Base-by-base conservation (phyloP, 2,888 invertebrate species). In the Hemicrepidius hirtus region DNA sequence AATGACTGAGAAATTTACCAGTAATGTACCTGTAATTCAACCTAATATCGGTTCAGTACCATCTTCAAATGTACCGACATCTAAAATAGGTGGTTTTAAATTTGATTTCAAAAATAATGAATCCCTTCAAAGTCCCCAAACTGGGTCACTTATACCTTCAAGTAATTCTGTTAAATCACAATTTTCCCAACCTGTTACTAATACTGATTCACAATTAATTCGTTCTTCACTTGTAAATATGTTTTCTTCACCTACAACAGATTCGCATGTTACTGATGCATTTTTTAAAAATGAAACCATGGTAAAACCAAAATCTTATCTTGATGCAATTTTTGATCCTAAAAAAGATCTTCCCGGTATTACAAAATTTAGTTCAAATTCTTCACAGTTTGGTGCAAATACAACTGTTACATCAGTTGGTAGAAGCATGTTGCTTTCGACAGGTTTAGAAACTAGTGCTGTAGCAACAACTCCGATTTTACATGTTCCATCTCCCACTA, bases 21-120 rank as follows among this genome's bases (percentile, higher is more conserved):
- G 3, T 41, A 41, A 16, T 16, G 41, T 13, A 4, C 41, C 41
- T 13, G 6, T 3, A 41, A 41, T 1, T 41, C 41, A n/a, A 41
- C 1, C 13, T 16, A 41, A 13, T 3, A 41, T 41, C 13, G 40
- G 3, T n/a, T 10, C 40, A 40, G 3, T 16, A 13, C 41, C n/a
- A 41, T 1, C 16, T 41, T 41, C 66, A 62, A 74, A 70, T 71
- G 75, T 77, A 18, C 78, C 78, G 9, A 32, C 3, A 7, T 9
- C 32, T 5, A 9, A 1, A 32, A 82, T 74, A 9, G 83, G 83
- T 28, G 83, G 83, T 28, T 83, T 83, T 71, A 82, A 82, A 76
- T 83, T 82, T 74, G 80, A 83, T 71, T 72, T 83, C 16, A 68
- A 46, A 18, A 80, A 80, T 74, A 55, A 78, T n/a, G 55, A 24